Evolutionary conservation across 2,888 invertebrate genomes (phyloP).

Genomic region (Rotaria sp.): DNA sequence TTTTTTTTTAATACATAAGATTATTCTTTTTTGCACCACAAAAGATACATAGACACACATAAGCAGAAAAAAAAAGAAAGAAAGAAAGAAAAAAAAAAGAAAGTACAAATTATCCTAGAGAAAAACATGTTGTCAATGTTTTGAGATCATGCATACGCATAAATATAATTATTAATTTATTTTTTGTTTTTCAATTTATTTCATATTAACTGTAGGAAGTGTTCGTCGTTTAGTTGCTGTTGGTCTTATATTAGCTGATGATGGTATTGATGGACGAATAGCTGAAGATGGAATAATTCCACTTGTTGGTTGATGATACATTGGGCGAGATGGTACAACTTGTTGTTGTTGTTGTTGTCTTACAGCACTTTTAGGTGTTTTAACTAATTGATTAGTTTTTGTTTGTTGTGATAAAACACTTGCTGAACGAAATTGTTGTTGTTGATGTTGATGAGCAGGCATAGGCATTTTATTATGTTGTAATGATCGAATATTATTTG

Average conservation of each 20-base stretch:
- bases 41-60: slow-evolving; percentile 5
- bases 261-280: neutral
- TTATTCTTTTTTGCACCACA: slow-evolving; percentile 7
- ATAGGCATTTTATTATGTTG: neutral
- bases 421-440: neutral
- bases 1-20: slow-evolving; percentile 9
- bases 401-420: neutral
- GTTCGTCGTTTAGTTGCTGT: neutral
- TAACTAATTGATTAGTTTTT: neutral
- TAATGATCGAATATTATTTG: neutral
- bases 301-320: neutral
- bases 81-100: neutral
- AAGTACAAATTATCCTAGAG: slow-evolving; percentile 17
- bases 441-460: neutral
- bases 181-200: neutral
- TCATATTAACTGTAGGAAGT: neutral
- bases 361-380: neutral
- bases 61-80: neutral
- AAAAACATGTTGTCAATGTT: neutral
- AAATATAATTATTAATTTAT: neutral
- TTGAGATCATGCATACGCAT: slow-evolving; percentile 7
- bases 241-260: neutral
- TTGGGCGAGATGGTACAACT: neutral
- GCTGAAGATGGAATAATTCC: neutral
- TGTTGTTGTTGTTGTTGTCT: neutral